Percentiles rank a stretch among this genome's conserved stretches.
phyloP scores from a whole-genome alignment of 2,888 invertebrate genomes.

The Phaonia tiefii region DNA sequence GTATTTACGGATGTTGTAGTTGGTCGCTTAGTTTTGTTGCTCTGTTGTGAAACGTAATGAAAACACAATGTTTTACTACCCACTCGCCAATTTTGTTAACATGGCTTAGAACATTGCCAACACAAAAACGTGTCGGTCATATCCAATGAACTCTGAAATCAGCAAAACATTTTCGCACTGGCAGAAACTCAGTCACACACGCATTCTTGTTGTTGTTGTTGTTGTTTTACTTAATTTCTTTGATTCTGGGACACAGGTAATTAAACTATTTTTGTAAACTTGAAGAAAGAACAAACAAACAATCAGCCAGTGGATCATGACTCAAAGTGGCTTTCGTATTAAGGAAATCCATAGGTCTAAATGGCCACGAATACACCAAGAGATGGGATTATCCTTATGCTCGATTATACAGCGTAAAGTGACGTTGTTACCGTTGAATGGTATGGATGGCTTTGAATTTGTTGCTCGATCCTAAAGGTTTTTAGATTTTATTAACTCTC shows the following conservation, averaged over 20 bases:
- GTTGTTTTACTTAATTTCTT: constrained; percentile 1
- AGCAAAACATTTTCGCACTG: constrained; percentile 21
- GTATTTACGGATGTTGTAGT: constrained; percentile 1
- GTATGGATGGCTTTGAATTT: constrained; percentile 36
- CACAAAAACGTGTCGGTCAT: constrained; percentile 62
- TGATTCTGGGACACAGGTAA: background rate
- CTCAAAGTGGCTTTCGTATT: background rate
- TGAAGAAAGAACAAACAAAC: background rate
- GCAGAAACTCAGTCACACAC: constrained; percentile 22
- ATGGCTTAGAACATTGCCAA: constrained; percentile 51
- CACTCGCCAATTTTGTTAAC: constrained; percentile 60
- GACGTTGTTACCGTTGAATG: constrained; percentile 44
- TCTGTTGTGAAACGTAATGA: constrained; percentile 25
- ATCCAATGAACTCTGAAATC: constrained; percentile 57
- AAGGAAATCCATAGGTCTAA: constrained; percentile 21
- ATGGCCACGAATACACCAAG: background rate
- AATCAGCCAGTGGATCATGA: background rate
- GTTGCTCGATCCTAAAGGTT: constrained; percentile 18
- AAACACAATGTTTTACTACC: constrained; percentile 63
- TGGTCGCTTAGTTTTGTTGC: background rate
- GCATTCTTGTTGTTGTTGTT: background rate
- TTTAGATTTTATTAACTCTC: constrained; percentile 28
- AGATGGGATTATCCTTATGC: background rate
- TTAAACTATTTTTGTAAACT: constrained; percentile 24
- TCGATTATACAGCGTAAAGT: constrained; percentile 18